Conservation (phyloP, 64 coral and sea anemone species). For the Montipora sp. region DNA sequence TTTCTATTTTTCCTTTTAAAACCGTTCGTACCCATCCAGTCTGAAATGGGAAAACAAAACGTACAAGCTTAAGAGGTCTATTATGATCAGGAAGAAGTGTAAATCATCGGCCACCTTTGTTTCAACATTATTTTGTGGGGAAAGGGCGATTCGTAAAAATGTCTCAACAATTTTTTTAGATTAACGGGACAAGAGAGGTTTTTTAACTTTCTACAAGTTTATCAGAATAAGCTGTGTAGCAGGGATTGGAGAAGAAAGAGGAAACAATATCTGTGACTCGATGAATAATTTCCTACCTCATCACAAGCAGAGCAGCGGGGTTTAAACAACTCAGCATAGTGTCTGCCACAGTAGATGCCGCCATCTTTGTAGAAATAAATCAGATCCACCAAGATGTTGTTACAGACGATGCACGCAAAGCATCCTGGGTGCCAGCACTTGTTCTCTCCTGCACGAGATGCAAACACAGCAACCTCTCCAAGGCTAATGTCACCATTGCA, state of each 20-base stretch:
- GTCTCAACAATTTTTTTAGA: no score
- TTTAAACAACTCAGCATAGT: slow-evolving; percentile 91
- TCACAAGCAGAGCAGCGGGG: slow-evolving; percentile 97
- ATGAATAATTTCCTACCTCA: slow-evolving; percentile 52
- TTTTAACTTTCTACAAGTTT: no score
- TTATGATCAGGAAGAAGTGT: no score
- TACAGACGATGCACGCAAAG: slow-evolving; percentile 90
- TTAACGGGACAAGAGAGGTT: no score
- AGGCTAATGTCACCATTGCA: slow-evolving; percentile 55
- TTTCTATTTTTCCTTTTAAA: no score
- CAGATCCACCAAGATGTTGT: slow-evolving; percentile 90
- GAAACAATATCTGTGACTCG: not conserved
- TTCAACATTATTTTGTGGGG: no score
- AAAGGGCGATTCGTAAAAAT: no score
- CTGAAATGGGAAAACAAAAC: no score
- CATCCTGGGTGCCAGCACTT: slow-evolving; percentile 98
- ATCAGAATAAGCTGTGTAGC: no score
- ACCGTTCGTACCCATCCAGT: no score
- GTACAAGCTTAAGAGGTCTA: no score
- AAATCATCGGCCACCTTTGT: no score
- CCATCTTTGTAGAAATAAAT: slow-evolving; percentile 96
- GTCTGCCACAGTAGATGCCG: slow-evolving; percentile 94
- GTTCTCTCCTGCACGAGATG: slow-evolving; percentile 83
- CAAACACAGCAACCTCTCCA: slow-evolving; percentile 96
- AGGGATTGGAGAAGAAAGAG: not conserved